Percentiles rank a stretch among this genome's conserved stretches.
These are phyloP conservation scores for Rhingia campestris DNA, from an alignment of 2,888 invertebrate genomes.

Conservation along the genomic window DNA sequence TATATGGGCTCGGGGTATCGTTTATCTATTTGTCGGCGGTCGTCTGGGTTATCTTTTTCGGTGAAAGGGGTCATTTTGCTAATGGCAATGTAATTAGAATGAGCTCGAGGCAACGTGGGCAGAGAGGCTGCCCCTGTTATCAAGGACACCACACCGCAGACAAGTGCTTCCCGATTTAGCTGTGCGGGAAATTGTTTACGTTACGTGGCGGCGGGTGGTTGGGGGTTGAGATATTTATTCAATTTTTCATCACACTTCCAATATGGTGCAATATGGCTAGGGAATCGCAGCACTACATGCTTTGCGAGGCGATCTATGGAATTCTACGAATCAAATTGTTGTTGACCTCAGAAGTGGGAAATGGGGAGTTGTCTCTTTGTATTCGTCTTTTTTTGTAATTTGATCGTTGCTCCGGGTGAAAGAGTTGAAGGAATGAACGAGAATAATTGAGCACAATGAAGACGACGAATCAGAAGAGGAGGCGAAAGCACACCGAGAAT, in stretches of 20 bases:
- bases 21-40: conserved; percentile 34
- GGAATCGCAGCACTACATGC: neutral
- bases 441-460: conserved; percentile 28
- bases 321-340: conserved; percentile 32
- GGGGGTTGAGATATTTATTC: conserved; percentile 14
- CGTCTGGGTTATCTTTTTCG: conserved; percentile 35
- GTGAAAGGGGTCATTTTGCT: conserved; percentile 46
- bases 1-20: conserved; percentile 9
- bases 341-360: conserved; percentile 46
- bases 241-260: conserved; percentile 20
- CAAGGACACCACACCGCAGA: conserved; percentile 44
- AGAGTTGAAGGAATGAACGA: conserved; percentile 19
- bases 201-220: conserved; percentile 7
- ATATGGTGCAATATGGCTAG: conserved; percentile 29
- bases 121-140: conserved; percentile 25
- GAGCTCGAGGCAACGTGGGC: conserved; percentile 13
- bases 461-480: conserved; percentile 15
- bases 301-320: neutral
- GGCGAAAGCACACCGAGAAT: conserved; percentile 17
- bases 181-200: conserved; percentile 34
- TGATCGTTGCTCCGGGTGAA: conserved; percentile 40
- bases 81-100: conserved; percentile 66
- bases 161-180: neutral
- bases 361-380: conserved; percentile 3
- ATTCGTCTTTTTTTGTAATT: conserved; percentile 40